phyloP scores from a whole-genome alignment of 1,140 invertebrate species.

The Macrocentrus cingulum region DNA sequence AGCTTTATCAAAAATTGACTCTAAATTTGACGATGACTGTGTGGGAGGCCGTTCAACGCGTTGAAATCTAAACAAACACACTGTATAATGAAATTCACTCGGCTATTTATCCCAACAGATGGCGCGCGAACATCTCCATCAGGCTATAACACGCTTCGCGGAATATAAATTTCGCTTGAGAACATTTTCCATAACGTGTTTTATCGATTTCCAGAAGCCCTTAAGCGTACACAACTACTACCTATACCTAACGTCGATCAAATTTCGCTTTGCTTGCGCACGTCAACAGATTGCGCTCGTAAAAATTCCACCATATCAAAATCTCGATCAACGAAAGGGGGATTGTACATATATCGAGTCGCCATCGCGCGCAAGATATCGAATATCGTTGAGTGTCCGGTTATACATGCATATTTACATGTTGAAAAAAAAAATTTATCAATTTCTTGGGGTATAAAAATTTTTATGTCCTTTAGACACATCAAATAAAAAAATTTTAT shows the following conservation, averaged over 20 bases:
- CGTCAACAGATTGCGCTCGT: slow-evolving; percentile 11
- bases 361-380: too few relatives aligned
- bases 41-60: too few relatives aligned
- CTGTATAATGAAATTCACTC: neutral
- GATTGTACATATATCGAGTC: too few relatives aligned
- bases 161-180: neutral
- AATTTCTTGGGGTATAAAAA: too few relatives aligned
- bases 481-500: too few relatives aligned
- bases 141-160: neutral
- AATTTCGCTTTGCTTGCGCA: slow-evolving; percentile 9
- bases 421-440: too few relatives aligned
- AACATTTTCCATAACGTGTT: slow-evolving; percentile 13
- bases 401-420: too few relatives aligned
- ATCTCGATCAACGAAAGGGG: neutral
- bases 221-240: neutral
- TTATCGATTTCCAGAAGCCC: slow-evolving; percentile 20
- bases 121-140: slow-evolving; percentile 7
- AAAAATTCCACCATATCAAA: slow-evolving; percentile 8
- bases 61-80: too few relatives aligned
- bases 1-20: too few relatives aligned
- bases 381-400: too few relatives aligned
- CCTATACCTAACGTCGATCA: slow-evolving; percentile 20
- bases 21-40: too few relatives aligned
- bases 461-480: too few relatives aligned
- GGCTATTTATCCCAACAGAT: slow-evolving; percentile 7